Evolutionary conservation across 1,140 invertebrate genomes (phyloP).

Genomic region (Cydia fagiglandana): DNA sequence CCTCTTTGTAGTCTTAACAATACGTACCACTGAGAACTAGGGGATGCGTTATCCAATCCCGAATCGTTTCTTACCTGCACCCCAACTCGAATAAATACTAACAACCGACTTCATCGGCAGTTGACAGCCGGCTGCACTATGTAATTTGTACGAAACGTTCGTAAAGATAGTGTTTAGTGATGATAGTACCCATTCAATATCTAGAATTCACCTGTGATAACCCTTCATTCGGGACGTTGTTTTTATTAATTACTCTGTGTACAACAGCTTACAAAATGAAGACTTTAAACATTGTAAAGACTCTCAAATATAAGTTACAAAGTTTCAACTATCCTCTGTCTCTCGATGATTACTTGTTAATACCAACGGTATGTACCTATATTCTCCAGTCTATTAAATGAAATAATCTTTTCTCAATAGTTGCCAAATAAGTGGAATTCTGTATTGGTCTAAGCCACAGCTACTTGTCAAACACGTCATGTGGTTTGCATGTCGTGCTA

Average conservation of each 20-base stretch:
- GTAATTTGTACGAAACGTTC: not conserved
- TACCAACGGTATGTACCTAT: constrained; percentile 12
- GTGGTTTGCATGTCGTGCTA: constrained; percentile 17
- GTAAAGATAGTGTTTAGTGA: not conserved
- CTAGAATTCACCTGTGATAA: constrained; percentile 3
- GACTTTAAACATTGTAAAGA: constrained; percentile 7
- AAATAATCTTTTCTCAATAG: not conserved
- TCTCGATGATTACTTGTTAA: constrained; percentile 12
- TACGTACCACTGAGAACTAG: constrained; percentile 1
- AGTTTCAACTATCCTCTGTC: constrained; percentile 14
- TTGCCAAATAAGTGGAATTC: constrained; percentile 14
- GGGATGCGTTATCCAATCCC: constrained; percentile 24
- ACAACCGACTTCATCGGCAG: not conserved
- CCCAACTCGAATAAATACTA: constrained; percentile 12
- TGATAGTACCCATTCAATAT: not conserved
- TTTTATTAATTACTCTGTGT: constrained; percentile 1
- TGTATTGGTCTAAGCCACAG: not conserved
- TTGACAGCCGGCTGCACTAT: not conserved
- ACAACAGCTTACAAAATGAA: constrained; percentile 13
- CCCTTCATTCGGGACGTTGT: not conserved
- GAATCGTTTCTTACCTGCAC: constrained; percentile 18
- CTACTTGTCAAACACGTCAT: constrained; percentile 5
- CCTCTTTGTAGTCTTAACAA: constrained; percentile 25
- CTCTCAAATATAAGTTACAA: constrained; percentile 13
- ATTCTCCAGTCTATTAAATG: not conserved